phyloP scores from a whole-genome alignment of 2,113 vertebrate genomes.

The Pristiophorus japonicus region DNA sequence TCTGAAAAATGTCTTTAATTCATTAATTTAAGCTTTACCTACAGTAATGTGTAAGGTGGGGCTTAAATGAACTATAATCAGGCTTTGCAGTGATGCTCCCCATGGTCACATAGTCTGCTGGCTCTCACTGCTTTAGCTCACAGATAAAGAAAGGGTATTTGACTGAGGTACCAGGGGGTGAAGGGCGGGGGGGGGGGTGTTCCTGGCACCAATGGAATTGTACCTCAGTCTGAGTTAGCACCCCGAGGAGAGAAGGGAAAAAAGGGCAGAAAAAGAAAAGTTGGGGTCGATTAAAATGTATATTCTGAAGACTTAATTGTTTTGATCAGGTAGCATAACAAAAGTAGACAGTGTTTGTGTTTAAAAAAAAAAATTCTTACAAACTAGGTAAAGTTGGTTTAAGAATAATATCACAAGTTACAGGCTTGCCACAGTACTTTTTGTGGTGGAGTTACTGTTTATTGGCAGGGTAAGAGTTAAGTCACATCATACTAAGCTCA shows the following conservation, averaged over 20 bases:
- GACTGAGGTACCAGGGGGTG: neutral
- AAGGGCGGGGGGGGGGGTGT: neutral
- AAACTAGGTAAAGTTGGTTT: neutral
- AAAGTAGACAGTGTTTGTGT: neutral
- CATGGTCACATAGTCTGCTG: neutral
- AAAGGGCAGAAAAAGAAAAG: neutral
- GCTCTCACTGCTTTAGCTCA: neutral
- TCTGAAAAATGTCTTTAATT: neutral
- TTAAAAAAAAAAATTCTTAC: neutral
- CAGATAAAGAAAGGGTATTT: neutral
- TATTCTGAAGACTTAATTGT: neutral
- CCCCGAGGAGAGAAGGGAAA: neutral
- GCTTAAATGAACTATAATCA: neutral
- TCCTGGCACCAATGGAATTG: neutral
- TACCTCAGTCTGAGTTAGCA: neutral
- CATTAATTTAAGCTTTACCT: neutral
- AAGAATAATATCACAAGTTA: neutral
- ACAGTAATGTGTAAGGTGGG: neutral
- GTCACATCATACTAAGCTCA: constrained; percentile 17
- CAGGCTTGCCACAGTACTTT: neutral
- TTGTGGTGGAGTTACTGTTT: neutral
- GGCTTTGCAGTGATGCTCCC: neutral
- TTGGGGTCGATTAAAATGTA: neutral
- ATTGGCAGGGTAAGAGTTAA: neutral
- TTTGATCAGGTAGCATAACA: neutral